Evolutionary conservation across 2,113 vertebrate species (phyloP).

Genomic region (Cebus imitator): DNA sequence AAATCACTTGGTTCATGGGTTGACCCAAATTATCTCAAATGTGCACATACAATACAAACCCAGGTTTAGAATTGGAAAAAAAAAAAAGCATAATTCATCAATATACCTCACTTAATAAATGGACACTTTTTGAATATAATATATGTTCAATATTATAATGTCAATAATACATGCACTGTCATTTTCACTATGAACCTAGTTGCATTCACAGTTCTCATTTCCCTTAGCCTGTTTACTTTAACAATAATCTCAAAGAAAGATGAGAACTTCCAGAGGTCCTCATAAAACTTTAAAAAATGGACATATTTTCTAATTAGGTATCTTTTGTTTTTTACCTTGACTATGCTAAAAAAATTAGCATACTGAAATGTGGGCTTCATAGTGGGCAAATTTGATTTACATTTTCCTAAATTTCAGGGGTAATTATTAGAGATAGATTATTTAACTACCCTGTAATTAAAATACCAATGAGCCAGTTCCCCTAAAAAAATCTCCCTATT

Average conservation of each 20-base stretch:
- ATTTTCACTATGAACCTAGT: background rate
- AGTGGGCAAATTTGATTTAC: background rate
- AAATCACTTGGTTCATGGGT: background rate
- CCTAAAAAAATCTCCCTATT: conserved; percentile 1
- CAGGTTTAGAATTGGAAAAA: conserved; percentile 20
- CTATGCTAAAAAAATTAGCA: background rate
- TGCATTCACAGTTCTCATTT: conserved; percentile 36
- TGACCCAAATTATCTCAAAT: background rate
- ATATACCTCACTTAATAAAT: conserved; percentile 13
- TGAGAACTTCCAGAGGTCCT: conserved; percentile 44
- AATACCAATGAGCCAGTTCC: conserved; percentile 6
- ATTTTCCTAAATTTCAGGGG: conserved; percentile 46
- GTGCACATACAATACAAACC: conserved; percentile 7
- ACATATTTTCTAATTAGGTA: background rate
- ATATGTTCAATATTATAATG: background rate
- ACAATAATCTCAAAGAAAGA: conserved; percentile 21
- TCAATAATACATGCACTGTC: background rate
- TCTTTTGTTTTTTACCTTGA: background rate
- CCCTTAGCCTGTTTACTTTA: background rate
- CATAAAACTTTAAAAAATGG: background rate
- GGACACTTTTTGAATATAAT: background rate
- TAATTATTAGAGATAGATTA: conserved; percentile 58
- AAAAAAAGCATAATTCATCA: conserved; percentile 14
- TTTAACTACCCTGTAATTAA: conserved; percentile 42
- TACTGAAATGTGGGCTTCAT: background rate